Evolutionary conservation across 2,113 vertebrate genomes (phyloP).

Genomic region (Circaetus cinerascens): DNA sequence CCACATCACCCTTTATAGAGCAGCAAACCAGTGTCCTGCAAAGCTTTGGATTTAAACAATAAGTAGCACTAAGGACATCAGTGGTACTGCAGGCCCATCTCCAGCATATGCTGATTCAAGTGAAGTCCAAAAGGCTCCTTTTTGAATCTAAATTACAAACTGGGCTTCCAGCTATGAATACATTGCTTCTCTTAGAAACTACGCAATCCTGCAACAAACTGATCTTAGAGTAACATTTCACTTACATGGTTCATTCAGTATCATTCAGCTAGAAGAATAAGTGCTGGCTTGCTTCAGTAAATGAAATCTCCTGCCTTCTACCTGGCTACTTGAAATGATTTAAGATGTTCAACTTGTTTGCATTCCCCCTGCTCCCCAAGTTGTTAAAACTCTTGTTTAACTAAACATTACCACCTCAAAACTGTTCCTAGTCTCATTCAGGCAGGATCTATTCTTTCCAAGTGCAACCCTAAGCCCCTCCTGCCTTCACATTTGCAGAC

Average conservation of each 20-base stretch:
- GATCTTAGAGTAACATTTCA: not conserved
- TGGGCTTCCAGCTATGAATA: not conserved
- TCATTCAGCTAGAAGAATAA: not conserved
- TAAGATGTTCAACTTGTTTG: not conserved
- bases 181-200: not conserved
- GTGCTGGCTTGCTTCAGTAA: not conserved
- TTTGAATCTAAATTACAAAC: not conserved
- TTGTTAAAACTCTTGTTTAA: not conserved
- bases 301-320: not conserved
- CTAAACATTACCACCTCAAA: not conserved
- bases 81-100: not conserved
- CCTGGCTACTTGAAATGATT: not conserved
- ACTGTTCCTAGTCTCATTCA: not conserved
- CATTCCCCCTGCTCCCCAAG: not conserved
- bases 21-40: not conserved
- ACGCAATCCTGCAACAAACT: not conserved
- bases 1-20: not conserved
- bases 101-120: not conserved
- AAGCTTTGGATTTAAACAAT: not conserved
- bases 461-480: not conserved
- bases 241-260: not conserved
- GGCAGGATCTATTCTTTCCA: not conserved
- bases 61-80: not conserved
- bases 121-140: not conserved
- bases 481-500: not conserved